Conservation (phyloP, 2,888 invertebrate genomes). For the Acronicta alni region DNA sequence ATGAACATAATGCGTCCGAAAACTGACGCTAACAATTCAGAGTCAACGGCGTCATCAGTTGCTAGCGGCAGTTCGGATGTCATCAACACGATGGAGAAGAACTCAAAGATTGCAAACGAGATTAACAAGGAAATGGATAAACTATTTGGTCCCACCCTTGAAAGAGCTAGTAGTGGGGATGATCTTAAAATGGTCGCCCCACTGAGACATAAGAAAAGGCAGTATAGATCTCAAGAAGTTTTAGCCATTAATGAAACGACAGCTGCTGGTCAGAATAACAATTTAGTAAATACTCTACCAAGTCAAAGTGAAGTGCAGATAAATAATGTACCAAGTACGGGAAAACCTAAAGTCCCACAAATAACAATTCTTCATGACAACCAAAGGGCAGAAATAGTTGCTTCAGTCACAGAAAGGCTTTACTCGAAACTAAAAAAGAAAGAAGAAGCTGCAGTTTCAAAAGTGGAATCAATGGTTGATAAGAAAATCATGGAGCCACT, state of each 20-base stretch:
- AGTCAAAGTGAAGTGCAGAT: constrained; percentile 66
- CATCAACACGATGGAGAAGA: constrained; percentile 72
- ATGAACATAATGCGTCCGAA: constrained; percentile 73
- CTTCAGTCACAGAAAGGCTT: constrained; percentile 91
- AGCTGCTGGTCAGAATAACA: constrained; percentile 48
- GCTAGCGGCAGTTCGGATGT: constrained; percentile 79
- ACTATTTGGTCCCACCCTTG: constrained; percentile 78
- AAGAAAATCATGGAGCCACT: constrained; percentile 82
- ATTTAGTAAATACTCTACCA: constrained; percentile 58
- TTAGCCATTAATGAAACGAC: constrained; percentile 69
- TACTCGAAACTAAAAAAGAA: constrained; percentile 89
- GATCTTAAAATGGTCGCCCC: constrained; percentile 81
- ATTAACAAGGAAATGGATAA: constrained; percentile 82
- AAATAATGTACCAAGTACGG: constrained; percentile 57
- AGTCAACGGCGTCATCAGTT: constrained; percentile 73
- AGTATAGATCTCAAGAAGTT: constrained; percentile 85
- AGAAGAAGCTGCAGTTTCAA: constrained; percentile 81
- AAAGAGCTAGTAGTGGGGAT: constrained; percentile 82
- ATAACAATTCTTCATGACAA: constrained; percentile 78
- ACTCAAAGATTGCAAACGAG: constrained; percentile 71
- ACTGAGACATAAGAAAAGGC: constrained; percentile 77
- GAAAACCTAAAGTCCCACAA: constrained; percentile 65
- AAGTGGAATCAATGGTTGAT: constrained; percentile 80
- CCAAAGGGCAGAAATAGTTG: constrained; percentile 91
- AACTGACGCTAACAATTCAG: constrained; percentile 69